Evolutionary conservation across 2,113 vertebrate species (phyloP), one percentile per base, ranked within the genome.

Genomic region (Crypturellus undulatus): DNA sequence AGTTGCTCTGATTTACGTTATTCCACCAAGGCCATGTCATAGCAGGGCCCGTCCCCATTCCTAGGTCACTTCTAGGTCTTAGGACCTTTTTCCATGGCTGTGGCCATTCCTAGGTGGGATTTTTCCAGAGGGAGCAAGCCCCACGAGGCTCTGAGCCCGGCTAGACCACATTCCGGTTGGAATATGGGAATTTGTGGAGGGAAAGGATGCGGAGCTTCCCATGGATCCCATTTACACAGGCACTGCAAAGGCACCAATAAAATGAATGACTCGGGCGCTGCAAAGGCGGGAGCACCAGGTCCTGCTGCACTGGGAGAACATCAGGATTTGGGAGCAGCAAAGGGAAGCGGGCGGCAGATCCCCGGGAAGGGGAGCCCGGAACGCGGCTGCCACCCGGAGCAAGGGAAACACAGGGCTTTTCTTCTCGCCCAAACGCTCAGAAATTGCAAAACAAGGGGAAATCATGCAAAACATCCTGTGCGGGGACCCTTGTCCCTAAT

Each of bases 361-460:
- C 26, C 1, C 3, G 45, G 30, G n/a, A 36, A 67, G 85, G 32
- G 42, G 82, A 88, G 34, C 79, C 47, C 10, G 36, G 54, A 60
- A 38, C 72, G 2, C 18, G 17, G 60, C 47, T 90, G 77, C 54
- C 0, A 2, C 71, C 28, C 59, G 49, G 77, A 49, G 14, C 64
- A 15, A 0, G 5, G 79, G 56, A 16, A 63, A 83, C 93, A 32
- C 76, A 56, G 73, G 52, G 91, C 65, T 95, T 95, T 95, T 90
- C 87, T 96, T 77, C 65, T 93, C 1, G 1, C 73, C 43, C 90
- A 89, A 91, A 79, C 77, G 34, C 52, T 88, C 7, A 4, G 65
- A 88, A 92, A 81, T 92, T 93, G 92, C 96, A 95, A 93, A 96
- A 97, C 95, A 94, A 90, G 94, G 88, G 70, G 77, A 89, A 96